Evolutionary conservation across 2,113 vertebrate species (phyloP).

Genomic region (Proteles cristata): DNA sequence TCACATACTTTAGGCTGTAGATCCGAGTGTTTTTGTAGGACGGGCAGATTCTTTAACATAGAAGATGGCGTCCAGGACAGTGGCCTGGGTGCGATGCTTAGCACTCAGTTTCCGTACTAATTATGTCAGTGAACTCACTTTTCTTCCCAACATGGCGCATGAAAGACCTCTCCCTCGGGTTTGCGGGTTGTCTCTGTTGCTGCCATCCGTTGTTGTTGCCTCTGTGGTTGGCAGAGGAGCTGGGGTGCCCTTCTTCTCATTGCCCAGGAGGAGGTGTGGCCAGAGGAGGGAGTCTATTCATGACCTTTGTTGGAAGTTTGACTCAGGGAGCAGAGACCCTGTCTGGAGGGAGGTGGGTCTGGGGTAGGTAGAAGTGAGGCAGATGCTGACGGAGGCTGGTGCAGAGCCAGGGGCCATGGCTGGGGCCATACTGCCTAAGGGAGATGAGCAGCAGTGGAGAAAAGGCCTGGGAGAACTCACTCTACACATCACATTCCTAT

Average conservation of each 20-base stretch:
- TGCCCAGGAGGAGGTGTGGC: background rate
- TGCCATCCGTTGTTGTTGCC: background rate
- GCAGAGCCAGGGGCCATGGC: background rate
- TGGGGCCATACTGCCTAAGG: background rate
- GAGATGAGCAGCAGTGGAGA: background rate
- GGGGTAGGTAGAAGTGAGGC: background rate
- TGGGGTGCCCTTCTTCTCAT: background rate
- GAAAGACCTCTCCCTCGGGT: background rate
- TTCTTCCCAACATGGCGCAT: background rate
- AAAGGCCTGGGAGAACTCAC: too few species aligned
- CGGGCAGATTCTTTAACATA: background rate
- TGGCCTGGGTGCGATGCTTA: background rate
- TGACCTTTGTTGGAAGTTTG: background rate
- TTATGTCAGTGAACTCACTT: background rate
- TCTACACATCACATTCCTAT: accelerated
- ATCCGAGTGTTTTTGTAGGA: background rate
- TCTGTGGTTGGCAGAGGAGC: background rate
- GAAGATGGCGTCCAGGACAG: background rate
- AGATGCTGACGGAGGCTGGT: background rate
- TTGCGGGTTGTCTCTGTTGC: background rate
- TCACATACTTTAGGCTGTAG: slow-evolving; percentile 1
- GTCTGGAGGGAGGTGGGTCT: background rate
- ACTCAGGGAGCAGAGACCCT: background rate
- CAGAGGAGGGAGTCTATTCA: background rate
- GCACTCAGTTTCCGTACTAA: background rate